phyloP scores from a whole-genome alignment of 2,888 invertebrate species.

The Agrilus cyanescens region DNA sequence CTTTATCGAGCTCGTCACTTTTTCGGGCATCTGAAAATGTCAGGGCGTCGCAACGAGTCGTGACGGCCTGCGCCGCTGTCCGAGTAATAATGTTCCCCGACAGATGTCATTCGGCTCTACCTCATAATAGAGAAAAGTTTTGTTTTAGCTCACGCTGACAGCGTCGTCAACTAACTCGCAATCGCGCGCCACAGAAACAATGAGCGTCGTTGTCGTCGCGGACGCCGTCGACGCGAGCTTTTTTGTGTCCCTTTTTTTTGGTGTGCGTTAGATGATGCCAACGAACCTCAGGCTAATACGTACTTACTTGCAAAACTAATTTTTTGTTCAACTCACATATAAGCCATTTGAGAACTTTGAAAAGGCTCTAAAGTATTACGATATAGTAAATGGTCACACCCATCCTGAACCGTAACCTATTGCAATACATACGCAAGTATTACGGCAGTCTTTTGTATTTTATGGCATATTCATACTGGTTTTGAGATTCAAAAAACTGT shows the following conservation, averaged over 20 bases:
- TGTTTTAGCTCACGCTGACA: slow-evolving; percentile 25
- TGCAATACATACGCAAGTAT: too few relatives aligned
- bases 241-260: slow-evolving; percentile 17
- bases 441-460: too few relatives aligned
- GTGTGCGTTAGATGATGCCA: not conserved
- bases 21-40: slow-evolving; percentile 21
- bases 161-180: slow-evolving; percentile 11
- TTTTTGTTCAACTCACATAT: too few relatives aligned
- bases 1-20: slow-evolving; percentile 20
- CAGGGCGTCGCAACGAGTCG: slow-evolving; percentile 9
- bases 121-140: slow-evolving; percentile 31
- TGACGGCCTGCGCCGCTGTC: slow-evolving; percentile 23
- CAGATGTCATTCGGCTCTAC: slow-evolving; percentile 34
- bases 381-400: too few relatives aligned
- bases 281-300: too few relatives aligned
- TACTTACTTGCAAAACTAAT: too few relatives aligned
- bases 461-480: too few relatives aligned
- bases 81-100: slow-evolving; percentile 35
- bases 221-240: slow-evolving; percentile 16
- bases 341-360: too few relatives aligned
- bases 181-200: slow-evolving; percentile 17
- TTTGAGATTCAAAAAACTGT: too few relatives aligned
- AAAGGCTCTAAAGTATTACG: too few relatives aligned
- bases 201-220: slow-evolving; percentile 10
- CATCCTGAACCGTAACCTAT: too few relatives aligned